Percentiles rank a stretch among this genome's conserved stretches.
Evolutionary conservation across 2,797 vertebrate genomes (phyloP).

Genomic region (Enteromius unitaeniatus): DNA sequence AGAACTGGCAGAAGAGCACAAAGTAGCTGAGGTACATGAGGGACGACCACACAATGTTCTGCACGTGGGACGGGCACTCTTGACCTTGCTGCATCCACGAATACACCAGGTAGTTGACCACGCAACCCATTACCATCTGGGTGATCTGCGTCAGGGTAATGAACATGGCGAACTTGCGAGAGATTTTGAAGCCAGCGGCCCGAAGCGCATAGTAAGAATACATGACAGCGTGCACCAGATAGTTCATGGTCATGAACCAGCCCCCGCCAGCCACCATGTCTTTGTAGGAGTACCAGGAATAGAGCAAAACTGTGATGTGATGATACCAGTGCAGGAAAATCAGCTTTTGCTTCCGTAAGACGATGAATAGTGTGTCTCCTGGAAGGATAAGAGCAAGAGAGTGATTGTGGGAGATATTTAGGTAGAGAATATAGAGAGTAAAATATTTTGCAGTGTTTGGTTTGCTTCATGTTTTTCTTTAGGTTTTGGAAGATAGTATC

Average conservation of each 20-base stretch:
- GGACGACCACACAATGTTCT: constrained; percentile 98
- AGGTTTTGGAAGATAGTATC: background rate
- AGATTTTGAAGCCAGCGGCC: constrained; percentile 93
- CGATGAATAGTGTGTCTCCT: constrained; percentile 98
- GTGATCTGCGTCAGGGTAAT: constrained; percentile 98
- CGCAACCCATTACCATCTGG: constrained; percentile 96
- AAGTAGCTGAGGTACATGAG: constrained; percentile 99
- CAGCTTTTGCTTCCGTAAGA: constrained; percentile 98
- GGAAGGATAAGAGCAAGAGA: constrained; percentile 56
- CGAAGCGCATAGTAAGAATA: constrained; percentile 97
- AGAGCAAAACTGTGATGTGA: constrained; percentile 98
- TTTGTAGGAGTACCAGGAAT: constrained; percentile 99
- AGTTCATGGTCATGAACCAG: constrained; percentile 99
- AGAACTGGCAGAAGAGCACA: constrained; percentile 98
- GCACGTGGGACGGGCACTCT: constrained; percentile 92
- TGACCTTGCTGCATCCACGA: constrained; percentile 98
- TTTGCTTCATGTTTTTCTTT: background rate
- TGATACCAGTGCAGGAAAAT: constrained; percentile 99
- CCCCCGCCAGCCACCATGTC: constrained; percentile 99
- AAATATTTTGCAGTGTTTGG: background rate
- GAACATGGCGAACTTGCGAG: constrained; percentile 98
- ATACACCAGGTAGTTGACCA: constrained; percentile 98
- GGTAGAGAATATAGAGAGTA: background rate
- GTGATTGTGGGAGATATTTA: background rate
- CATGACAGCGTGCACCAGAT: constrained; percentile 97